Evolutionary conservation across 2,797 vertebrate genomes (phyloP).

Genomic region (Mionectes olivaceus): DNA sequence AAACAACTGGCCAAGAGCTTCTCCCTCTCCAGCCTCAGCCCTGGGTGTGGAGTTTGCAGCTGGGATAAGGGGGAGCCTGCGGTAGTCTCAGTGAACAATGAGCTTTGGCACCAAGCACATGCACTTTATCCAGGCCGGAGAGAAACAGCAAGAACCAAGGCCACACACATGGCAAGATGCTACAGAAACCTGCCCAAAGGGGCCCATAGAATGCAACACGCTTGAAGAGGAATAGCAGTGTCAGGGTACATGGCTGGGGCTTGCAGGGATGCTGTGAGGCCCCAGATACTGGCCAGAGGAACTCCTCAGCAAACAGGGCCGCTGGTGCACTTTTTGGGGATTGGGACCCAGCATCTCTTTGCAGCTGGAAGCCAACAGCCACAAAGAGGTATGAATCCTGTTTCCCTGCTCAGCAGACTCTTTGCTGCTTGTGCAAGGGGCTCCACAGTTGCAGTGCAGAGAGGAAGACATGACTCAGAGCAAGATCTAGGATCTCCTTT

Average conservation of each 20-base stretch:
- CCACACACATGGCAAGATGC: neutral
- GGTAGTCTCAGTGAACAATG: accelerated
- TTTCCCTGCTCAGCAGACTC: neutral
- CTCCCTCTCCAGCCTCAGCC: neutral
- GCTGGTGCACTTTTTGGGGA: no score
- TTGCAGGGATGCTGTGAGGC: neutral
- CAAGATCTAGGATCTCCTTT: neutral
- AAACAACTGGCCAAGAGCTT: neutral
- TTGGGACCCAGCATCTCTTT: neutral
- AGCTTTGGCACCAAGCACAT: neutral
- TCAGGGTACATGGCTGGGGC: accelerated
- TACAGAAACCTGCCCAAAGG: neutral
- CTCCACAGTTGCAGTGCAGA: neutral
- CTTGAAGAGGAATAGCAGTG: neutral
- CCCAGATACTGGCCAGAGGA: neutral
- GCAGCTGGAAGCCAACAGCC: neutral
- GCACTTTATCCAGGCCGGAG: neutral
- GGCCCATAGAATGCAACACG: neutral
- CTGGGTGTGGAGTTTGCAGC: neutral
- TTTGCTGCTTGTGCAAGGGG: neutral
- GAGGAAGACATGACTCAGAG: neutral
- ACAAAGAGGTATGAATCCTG: neutral
- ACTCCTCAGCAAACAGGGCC: neutral
- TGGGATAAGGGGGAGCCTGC: neutral
- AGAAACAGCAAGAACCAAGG: neutral